Conservation (phyloP, 1,140 invertebrate genomes). For the Archivesica marissinica region DNA sequence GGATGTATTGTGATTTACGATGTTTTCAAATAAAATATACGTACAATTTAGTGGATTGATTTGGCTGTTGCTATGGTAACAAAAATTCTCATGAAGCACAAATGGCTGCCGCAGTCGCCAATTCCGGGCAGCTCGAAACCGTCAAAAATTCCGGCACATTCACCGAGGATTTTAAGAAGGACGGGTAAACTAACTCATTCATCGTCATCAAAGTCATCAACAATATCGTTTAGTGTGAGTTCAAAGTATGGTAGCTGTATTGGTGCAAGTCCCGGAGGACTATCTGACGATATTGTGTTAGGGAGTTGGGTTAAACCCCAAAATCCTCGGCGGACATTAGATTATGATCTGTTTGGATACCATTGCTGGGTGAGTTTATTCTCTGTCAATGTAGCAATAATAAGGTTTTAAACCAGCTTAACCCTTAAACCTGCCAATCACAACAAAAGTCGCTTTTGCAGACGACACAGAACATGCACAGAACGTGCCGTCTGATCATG, state of each 20-base stretch:
- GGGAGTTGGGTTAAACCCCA: slow-evolving; percentile 70
- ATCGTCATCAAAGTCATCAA: neutral
- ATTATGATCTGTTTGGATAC: slow-evolving; percentile 65
- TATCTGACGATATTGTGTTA: slow-evolving; percentile 43
- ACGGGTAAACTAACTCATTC: neutral
- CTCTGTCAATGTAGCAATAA: too few species aligned
- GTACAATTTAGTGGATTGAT: neutral
- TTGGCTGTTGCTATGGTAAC: slow-evolving; percentile 13
- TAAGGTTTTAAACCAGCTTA: too few species aligned
- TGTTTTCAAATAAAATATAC: neutral
- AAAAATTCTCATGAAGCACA: slow-evolving; percentile 28
- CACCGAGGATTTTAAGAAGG: slow-evolving; percentile 15
- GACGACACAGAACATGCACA: too few species aligned
- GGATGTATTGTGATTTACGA: neutral
- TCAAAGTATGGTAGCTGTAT: neutral
- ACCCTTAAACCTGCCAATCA: too few species aligned
- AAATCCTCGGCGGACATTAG: slow-evolving; percentile 65
- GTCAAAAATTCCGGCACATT: slow-evolving; percentile 13
- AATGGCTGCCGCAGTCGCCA: slow-evolving; percentile 39
- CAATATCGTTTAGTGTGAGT: slow-evolving; percentile 14
- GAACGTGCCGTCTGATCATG: too few species aligned
- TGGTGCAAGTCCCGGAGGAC: neutral
- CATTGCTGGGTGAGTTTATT: slow-evolving; percentile 75
- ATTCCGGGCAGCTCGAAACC: slow-evolving; percentile 30
- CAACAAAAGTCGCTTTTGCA: too few species aligned